These are phyloP conservation scores for Abrostola triplasia DNA, from an alignment of 2,888 invertebrate genomes.

Conservation along the genomic window DNA sequence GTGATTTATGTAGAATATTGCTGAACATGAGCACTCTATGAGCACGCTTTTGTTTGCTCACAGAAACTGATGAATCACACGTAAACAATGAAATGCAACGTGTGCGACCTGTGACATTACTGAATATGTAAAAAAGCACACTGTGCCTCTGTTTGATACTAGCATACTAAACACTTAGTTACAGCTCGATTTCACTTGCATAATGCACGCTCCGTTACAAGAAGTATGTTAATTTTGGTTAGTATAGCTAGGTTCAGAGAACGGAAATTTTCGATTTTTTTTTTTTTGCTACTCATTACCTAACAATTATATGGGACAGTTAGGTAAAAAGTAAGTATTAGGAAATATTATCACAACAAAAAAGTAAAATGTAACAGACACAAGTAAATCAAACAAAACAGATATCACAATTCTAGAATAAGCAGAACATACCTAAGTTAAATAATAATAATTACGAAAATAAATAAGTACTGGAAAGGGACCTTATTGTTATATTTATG, in stretches of 20 bases:
- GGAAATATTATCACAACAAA: too few species aligned
- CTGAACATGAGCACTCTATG: slow-evolving; percentile 26
- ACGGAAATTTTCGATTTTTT: too few species aligned
- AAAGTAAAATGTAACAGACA: too few species aligned
- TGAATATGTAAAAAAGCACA: slow-evolving; percentile 68
- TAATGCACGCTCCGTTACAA: slow-evolving; percentile 3
- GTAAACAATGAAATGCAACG: slow-evolving; percentile 64
- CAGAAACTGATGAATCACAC: slow-evolving; percentile 69
- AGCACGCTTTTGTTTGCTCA: slow-evolving; percentile 33
- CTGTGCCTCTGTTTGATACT: slow-evolving; percentile 50
- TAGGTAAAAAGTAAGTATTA: too few species aligned
- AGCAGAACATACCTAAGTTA: too few species aligned
- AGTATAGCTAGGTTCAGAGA: not conserved
- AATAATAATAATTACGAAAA: too few species aligned
- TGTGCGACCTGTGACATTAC: slow-evolving; percentile 65
- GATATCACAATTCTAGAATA: too few species aligned
- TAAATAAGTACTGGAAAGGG: too few species aligned
- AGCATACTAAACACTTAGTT: slow-evolving; percentile 25
- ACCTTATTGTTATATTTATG: too few species aligned
- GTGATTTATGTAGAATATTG: slow-evolving; percentile 35
- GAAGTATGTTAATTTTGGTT: slow-evolving; percentile 1
- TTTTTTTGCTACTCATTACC: too few species aligned
- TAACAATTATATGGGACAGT: too few species aligned
- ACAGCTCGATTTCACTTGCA: slow-evolving; percentile 24
- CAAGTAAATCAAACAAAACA: too few species aligned